A percentile compares a stretch with the other conserved stretches of the same genome.
Conservation (phyloP, 2,113 vertebrate species). For the Hippocampus abdominalis region DNA sequence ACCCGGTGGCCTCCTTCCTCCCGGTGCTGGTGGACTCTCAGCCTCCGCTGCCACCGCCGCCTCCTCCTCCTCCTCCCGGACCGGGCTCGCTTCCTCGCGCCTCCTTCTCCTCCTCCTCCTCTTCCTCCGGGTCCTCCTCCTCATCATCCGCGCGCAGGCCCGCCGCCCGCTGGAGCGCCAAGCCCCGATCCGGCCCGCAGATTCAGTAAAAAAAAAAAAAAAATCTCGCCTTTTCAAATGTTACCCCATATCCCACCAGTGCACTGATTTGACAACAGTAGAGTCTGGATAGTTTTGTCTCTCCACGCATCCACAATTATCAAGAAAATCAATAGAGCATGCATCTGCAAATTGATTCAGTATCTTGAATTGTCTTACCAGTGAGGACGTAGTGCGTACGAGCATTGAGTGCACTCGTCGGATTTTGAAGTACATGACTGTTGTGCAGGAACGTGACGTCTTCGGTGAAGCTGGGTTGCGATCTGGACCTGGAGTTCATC, state of each 20-base stretch:
- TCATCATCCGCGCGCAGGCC: not conserved
- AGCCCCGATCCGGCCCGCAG: slow-evolving; percentile 3
- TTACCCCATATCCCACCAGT: no score
- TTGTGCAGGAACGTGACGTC: slow-evolving; percentile 83
- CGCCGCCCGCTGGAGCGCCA: not conserved
- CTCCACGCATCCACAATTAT: no score
- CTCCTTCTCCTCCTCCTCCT: not conserved
- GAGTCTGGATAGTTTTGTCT: no score
- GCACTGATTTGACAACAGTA: no score
- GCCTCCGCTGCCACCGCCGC: not conserved
- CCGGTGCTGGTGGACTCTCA: not conserved
- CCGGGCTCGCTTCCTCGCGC: not conserved
- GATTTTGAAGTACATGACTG: not conserved
- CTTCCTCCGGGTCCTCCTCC: not conserved
- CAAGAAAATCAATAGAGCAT: no score
- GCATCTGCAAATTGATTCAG: no score
- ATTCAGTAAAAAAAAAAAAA: not conserved
- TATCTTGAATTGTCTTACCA: no score
- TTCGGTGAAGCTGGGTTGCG: slow-evolving; percentile 83
- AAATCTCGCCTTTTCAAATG: not conserved
- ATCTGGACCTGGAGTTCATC: slow-evolving; percentile 83
- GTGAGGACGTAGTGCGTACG: no score
- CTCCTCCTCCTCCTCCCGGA: not conserved
- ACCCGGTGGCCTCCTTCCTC: not conserved
- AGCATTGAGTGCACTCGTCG: not conserved